These are phyloP conservation scores for Calameuta pallipes DNA, from an alignment of 2,888 invertebrate species.

Conservation along the genomic window DNA sequence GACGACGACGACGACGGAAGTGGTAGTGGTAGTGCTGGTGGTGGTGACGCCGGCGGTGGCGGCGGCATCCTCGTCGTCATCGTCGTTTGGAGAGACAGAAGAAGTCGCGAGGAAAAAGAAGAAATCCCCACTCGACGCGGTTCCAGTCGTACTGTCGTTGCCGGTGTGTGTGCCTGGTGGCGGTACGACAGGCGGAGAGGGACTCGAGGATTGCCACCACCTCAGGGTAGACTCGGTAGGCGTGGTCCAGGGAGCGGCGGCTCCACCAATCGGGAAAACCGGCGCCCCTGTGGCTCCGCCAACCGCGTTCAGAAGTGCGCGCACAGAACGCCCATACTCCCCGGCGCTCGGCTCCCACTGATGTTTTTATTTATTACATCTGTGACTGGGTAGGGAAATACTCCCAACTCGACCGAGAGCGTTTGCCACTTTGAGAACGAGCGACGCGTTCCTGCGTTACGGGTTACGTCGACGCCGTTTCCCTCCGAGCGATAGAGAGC, in stretches of 20 bases:
- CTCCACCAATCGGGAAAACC: slow-evolving; percentile 11
- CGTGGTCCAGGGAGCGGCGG: slow-evolving; percentile 29
- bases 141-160: slow-evolving; percentile 51
- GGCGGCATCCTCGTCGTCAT: not conserved
- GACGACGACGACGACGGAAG: not conserved
- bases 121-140: slow-evolving; percentile 53
- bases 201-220: slow-evolving; percentile 32
- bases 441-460: slow-evolving; percentile 59
- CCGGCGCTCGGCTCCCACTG: slow-evolving; percentile 61
- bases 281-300: slow-evolving; percentile 46
- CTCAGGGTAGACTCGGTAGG: slow-evolving; percentile 34
- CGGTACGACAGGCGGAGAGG: slow-evolving; percentile 49
- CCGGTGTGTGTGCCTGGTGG: slow-evolving; percentile 33
- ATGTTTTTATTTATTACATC: slow-evolving; percentile 67
- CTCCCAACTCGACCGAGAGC: slow-evolving; percentile 64
- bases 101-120: slow-evolving; percentile 55
- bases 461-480: slow-evolving; percentile 59
- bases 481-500: slow-evolving; percentile 50
- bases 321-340: slow-evolving; percentile 55
- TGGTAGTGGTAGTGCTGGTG: slow-evolving; percentile 36
- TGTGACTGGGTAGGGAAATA: slow-evolving; percentile 67
- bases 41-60: slow-evolving; percentile 25
- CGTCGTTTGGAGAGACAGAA: slow-evolving; percentile 27
- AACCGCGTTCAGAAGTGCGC: slow-evolving; percentile 47
- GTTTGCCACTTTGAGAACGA: slow-evolving; percentile 63